Evolutionary conservation across 1,140 invertebrate genomes (phyloP), one percentile per base, ranked within the genome.

Genomic region (Druon quercuslanigerum): DNA sequence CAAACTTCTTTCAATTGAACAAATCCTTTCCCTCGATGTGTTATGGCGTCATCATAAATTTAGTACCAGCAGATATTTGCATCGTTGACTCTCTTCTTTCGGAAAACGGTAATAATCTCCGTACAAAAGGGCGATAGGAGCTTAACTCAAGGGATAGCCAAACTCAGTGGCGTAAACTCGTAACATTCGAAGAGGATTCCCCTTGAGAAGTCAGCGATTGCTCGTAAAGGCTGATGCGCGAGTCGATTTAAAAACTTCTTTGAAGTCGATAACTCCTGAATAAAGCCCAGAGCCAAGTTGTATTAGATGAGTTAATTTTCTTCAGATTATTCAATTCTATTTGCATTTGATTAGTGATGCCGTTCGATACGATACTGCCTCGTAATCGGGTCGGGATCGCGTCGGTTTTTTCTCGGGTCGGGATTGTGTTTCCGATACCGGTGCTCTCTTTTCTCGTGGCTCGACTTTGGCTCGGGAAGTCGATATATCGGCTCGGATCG

Each of bases 71-170:
- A 66, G 33, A 66, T 20, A 66, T 33, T 66, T 66, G 25, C 33
- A 33, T 16, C 33, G 60, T 40, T 14, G 60, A 66, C 60, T 25
- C 46, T 66, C 60, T 40, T 66, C 46, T 66, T 14, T 66, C 9
- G 25, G 25, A 33, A 66, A 66, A 66, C 56, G 50, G 40, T 54
- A 54, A 72, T 51, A 56, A 56, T 73, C 33, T 73, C 33, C 54
- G 17, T 19, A 73, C n/a, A 54, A 73, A 73, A 56, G 52, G 20
- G 73, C 19, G 50, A 57, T 56, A 74, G 56, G 56, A 66, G 60
- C 60, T 66, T 66, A 66, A 66, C 33, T 66, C 33, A 46, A n/a
- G 25, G 73, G 50, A 74, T 19, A 50, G 60, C 16, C 51, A n/a
- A 60, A 74, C 16, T 16, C 33, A 60, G n/a, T 60, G 56, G 54